Base-by-base conservation (phyloP, 37 sponge, comb jelly and placozoan species). In the Crambe crambe region DNA sequence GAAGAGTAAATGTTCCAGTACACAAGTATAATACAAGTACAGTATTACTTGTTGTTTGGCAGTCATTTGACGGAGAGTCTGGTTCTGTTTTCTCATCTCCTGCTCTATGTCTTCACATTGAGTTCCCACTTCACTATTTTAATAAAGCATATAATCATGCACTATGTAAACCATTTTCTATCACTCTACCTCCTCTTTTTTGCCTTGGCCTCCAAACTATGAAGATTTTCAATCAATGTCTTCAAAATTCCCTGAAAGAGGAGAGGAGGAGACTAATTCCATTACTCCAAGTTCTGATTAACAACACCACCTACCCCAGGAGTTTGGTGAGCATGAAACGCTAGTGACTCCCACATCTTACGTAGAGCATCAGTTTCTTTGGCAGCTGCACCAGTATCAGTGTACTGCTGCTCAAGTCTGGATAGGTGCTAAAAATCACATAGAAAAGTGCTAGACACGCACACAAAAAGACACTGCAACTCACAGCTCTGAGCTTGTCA, bases 341-440 rank as follows among this genome's bases (percentile, higher is more conserved):
- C 76, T 12, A 76, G 76, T 22, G 76, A 76, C 40, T 76, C 76
- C 76, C 76, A 76, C 76, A 59, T 76, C 23, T 61, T 29, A 37
- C 18, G 26, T 6, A 76, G 23, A 2, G 2, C 35, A 8, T 76
- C 76, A 35, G 62, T 54, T 10, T 76, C 61, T 35, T 59, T 58
- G 0, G 62, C 22, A 22, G 36, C 20, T 3, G 36, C 40, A 4
- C 27, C 37, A 20, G 40, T 34, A n/a, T 60, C 76, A 4, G 32
- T 41, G 10, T 32, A 18, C 62, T 76, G 35, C 25, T 76, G 62
- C 58, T 76, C 40, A 23, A 76, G 40, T 25, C 37, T 26, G 10
- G 17, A 9, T 6, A 76, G 76, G 18, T 35, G 3, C 76, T 76
- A 36, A 4, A 20, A 5, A 22, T 26, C 61, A 60, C 23, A 20